phyloP scores from a whole-genome alignment of 2,888 invertebrate genomes.

The Athalia rosae region DNA sequence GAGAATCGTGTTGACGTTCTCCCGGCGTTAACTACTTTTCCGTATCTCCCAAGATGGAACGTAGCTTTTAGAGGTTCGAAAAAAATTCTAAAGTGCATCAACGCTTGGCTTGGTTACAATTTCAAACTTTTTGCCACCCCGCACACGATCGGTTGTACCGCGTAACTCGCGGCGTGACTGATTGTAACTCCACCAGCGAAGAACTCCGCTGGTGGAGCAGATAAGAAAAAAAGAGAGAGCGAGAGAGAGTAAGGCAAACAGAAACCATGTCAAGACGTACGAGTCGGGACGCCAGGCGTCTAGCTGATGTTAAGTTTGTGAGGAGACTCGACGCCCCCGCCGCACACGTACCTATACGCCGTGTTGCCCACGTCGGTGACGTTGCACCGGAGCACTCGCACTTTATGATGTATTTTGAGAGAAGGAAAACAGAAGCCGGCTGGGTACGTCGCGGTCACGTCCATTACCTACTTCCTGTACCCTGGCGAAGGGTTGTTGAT shows the following conservation, averaged over 20 bases:
- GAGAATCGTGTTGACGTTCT: constrained; percentile 3
- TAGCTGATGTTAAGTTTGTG: neutral
- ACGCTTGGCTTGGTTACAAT: constrained; percentile 4
- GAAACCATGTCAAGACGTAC: constrained; percentile 18
- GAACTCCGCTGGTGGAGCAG: neutral
- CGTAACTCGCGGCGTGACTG: constrained; percentile 1
- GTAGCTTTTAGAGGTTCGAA: too few species aligned
- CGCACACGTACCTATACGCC: constrained; percentile 2
- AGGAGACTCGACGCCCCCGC: neutral
- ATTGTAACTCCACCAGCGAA: constrained; percentile 22
- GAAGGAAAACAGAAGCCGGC: constrained; percentile 45
- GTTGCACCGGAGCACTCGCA: constrained; percentile 35
- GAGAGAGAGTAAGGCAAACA: constrained; percentile 22
- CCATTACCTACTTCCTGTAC: constrained; percentile 61
- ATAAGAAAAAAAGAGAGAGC: neutral
- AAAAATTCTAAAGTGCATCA: too few species aligned
- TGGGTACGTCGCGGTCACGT: constrained; percentile 55
- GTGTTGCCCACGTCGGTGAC: neutral
- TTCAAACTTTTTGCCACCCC: constrained; percentile 1
- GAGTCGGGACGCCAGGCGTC: constrained; percentile 12
- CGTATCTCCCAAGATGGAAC: too few species aligned
- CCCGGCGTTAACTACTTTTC: neutral
- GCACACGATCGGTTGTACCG: neutral
- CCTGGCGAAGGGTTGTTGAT: constrained; percentile 59
- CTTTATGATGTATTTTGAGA: constrained; percentile 46